Percentiles rank a stretch among this genome's conserved stretches.
phyloP scores from a whole-genome alignment of 2,113 vertebrate genomes.

The Nothobranchius kuhntae region DNA sequence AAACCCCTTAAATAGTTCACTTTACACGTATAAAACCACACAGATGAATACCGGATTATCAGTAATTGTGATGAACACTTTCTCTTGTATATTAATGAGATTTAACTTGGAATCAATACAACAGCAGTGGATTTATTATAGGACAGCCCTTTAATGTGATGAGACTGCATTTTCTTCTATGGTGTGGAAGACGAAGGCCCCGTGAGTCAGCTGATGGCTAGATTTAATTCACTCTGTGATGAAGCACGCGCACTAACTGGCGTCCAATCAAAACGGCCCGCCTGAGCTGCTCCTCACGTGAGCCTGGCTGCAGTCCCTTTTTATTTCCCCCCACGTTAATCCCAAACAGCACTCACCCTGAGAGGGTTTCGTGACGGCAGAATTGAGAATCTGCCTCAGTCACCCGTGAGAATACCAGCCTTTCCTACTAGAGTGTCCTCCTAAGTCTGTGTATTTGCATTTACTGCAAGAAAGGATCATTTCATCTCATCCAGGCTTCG shows the following conservation, averaged over 20 bases:
- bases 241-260: conserved; percentile 25
- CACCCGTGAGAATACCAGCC: not conserved
- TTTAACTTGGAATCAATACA: too few relatives aligned
- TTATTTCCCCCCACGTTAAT: conserved; percentile 57
- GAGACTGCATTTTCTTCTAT: not conserved
- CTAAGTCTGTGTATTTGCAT: conserved; percentile 36
- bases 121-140: too few relatives aligned
- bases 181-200: conserved; percentile 28
- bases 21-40: too few relatives aligned
- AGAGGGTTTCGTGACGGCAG: too few relatives aligned
- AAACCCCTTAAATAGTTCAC: too few relatives aligned
- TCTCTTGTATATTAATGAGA: too few relatives aligned
- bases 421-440: too few relatives aligned
- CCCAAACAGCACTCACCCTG: not conserved
- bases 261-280: conserved; percentile 61
- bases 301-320: conserved; percentile 51
- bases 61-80: too few relatives aligned
- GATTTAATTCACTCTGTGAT: conserved; percentile 63
- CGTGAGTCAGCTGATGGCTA: conserved; percentile 57
- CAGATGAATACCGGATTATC: too few relatives aligned
- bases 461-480: conserved; percentile 32
- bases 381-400: too few relatives aligned
- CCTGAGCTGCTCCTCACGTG: conserved; percentile 65
- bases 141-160: not conserved
- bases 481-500: conserved; percentile 29